These are phyloP conservation scores for Pollenia amentaria DNA, from an alignment of 2,888 invertebrate genomes.

Conservation along the genomic window DNA sequence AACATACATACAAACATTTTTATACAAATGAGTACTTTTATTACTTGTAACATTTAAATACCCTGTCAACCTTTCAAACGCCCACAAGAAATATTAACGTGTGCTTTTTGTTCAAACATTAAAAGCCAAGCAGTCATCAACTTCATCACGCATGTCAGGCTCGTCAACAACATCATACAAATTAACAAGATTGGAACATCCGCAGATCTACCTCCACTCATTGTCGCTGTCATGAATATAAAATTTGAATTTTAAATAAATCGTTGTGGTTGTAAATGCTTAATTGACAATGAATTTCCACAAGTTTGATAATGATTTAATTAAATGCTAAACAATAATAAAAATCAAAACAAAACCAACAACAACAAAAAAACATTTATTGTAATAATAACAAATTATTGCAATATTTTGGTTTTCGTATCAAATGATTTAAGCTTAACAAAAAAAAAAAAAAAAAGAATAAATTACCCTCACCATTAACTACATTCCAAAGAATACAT, in stretches of 20 bases:
- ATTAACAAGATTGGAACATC: neutral
- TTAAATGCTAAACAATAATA: neutral
- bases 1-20: too few species aligned
- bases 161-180: neutral
- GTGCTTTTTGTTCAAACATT: neutral
- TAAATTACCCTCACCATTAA: too few species aligned
- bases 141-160: neutral
- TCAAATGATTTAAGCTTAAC: too few species aligned
- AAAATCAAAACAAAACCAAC: neutral
- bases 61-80: neutral
- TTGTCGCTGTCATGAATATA: neutral
- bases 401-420: too few species aligned
- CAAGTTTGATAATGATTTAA: slow-evolving; percentile 12
- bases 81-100: slow-evolving; percentile 4
- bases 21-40: too few species aligned
- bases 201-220: too few species aligned
- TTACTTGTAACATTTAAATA: neutral
- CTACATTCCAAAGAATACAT: too few species aligned
- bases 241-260: slow-evolving; percentile 39
- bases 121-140: neutral
- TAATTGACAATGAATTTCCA: slow-evolving; percentile 43
- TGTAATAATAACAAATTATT: too few species aligned
- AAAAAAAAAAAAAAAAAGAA: too few species aligned
- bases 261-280: slow-evolving; percentile 15
- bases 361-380: neutral